A percentile compares a stretch with the other conserved stretches of the same genome.
Evolutionary conservation across 1,140 invertebrate species (phyloP).

Genomic region (Pentalonia nigronervosa): DNA sequence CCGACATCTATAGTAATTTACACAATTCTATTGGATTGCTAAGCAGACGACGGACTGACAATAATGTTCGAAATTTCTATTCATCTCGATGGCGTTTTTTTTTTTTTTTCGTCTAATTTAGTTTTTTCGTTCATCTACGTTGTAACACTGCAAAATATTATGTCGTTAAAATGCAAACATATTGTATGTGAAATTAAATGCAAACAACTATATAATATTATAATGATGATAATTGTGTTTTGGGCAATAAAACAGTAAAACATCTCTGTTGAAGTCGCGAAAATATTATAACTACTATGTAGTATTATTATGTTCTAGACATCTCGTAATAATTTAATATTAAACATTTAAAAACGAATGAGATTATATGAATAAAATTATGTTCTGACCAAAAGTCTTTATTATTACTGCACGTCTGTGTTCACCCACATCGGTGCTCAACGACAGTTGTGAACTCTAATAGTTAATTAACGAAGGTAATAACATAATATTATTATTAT

Average conservation of each 20-base stretch:
- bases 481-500: neutral
- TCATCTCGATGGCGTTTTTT: neutral
- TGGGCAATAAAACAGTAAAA: neutral
- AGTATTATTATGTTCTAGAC: no score
- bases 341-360: neutral
- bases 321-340: no score
- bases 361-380: no score
- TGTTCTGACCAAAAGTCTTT: neutral
- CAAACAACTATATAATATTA: neutral
- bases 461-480: neutral
- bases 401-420: neutral
- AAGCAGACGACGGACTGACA: neutral
- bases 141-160: no score
- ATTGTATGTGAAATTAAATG: neutral
- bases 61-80: neutral
- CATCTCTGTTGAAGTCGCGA: neutral
- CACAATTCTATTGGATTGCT: neutral
- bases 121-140: neutral
- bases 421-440: neutral
- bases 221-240: neutral
- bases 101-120: no score
- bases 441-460: neutral
- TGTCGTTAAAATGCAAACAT: neutral
- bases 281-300: neutral
- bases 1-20: neutral